Base-by-base conservation (phyloP, 1,140 invertebrate species). In the Anastrepha ludens region DNA sequence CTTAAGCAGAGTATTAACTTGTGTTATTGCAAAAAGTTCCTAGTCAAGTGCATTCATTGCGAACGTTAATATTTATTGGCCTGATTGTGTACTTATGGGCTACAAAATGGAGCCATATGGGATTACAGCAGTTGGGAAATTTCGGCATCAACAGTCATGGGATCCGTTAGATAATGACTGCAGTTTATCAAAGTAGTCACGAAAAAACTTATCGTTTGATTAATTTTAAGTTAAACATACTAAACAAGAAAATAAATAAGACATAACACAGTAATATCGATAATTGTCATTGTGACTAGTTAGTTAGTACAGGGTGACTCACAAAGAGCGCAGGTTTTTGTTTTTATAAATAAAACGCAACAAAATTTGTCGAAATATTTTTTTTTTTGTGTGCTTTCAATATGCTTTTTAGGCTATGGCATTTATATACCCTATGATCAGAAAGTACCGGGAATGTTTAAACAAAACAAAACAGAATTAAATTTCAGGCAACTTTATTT, bases 81-180 rank as follows among this genome's bases (percentile, higher is more conserved):
- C 67, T 74, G 67, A 74, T 67, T 67, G 65, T 67, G 65, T 47
- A 47, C 67, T 74, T 74, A 74, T 44, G 41, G 67, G 67, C 67
- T 74, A 44, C 39, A 74, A 74, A 47, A 2, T 74, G 39, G 39
- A 74, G 67, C 67, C 67, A 74, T 47, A 41, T 11, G 5, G 0
- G 6, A 44, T 74, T 74, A 44, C 29, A 1, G 11, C 39, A 15
- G 41, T 74, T 74, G 67, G 67, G 67, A 74, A 47, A 74, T 44
- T 74, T 74, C 15, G 65, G 67, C 67, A 74, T 74, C 67, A 47
- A 13, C 13, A 47, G 67, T 74, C 67, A 74, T 74, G 67, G 41
- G 67, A 44, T 74, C 2, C 15, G 41, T 44, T 74, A n/a, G 67
- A 47, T 74, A 47, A 74, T 44, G 67, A 47, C 39, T 74, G 41